Evolutionary conservation across 2,888 invertebrate species (phyloP).

Genomic region (Mimachlamys varia): DNA sequence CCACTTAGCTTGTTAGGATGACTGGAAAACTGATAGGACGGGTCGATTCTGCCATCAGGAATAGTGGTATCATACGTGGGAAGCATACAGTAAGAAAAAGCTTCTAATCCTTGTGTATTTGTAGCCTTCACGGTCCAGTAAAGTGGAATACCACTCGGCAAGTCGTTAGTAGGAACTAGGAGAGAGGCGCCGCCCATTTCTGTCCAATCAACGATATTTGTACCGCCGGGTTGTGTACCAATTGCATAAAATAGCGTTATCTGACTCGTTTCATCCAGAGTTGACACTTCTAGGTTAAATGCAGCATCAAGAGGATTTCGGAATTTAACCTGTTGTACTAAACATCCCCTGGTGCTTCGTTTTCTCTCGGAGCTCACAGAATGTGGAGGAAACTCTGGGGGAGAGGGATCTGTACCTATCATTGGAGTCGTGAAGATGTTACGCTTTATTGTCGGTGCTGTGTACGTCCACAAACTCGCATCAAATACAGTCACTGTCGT

Average conservation of each 20-base stretch:
- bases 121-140: constrained; percentile 69
- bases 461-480: constrained; percentile 60
- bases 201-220: constrained; percentile 61
- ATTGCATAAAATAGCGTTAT: constrained; percentile 63
- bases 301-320: constrained; percentile 60
- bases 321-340: constrained; percentile 61
- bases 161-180: constrained; percentile 54
- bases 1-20: constrained; percentile 64
- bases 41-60: constrained; percentile 71
- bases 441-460: constrained; percentile 49
- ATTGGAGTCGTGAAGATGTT: constrained; percentile 59
- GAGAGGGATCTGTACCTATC: constrained; percentile 55
- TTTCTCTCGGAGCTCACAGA: constrained; percentile 47
- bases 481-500: constrained; percentile 57
- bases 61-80: constrained; percentile 69
- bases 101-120: constrained; percentile 67
- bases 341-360: constrained; percentile 55
- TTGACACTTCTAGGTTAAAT: constrained; percentile 61
- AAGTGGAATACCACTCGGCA: constrained; percentile 66
- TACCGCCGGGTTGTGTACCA: constrained; percentile 63
- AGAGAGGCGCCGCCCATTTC: constrained; percentile 62
- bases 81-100: constrained; percentile 60
- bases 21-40: constrained; percentile 65
- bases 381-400: constrained; percentile 53
- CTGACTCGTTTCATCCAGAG: constrained; percentile 62